Evolutionary conservation across 2,797 vertebrate species (phyloP).

Genomic region (Lemur catta): DNA sequence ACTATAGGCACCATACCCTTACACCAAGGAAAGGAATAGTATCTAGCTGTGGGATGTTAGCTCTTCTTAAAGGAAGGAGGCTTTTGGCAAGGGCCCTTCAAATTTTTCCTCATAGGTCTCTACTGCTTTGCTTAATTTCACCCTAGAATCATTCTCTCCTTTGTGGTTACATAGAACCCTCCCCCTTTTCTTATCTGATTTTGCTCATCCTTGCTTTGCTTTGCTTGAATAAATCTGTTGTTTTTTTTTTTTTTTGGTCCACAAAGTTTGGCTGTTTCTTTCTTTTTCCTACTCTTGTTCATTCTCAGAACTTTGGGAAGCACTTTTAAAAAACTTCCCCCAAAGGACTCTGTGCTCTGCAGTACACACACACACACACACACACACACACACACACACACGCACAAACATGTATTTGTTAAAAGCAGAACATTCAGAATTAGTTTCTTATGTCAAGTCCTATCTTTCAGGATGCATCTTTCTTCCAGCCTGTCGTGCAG

Average conservation of each 20-base stretch:
- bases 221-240: background rate
- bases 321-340: slow-evolving; percentile 10
- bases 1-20: background rate
- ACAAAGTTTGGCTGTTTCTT: background rate
- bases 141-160: background rate
- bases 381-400: no score
- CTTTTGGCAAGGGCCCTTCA: background rate
- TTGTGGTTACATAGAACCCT: background rate
- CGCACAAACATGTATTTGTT: background rate
- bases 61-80: background rate
- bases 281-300: slow-evolving; percentile 1
- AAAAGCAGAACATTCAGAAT: slow-evolving; percentile 39
- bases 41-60: background rate
- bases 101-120: background rate
- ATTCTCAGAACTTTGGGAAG: background rate
- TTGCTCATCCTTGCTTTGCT: background rate
- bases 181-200: background rate
- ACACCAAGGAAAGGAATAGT: background rate
- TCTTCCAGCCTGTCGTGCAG: background rate
- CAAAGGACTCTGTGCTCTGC: background rate
- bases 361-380: background rate
- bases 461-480: slow-evolving; percentile 36
- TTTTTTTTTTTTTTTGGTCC: background rate
- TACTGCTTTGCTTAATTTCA: background rate
- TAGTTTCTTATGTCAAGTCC: background rate